Base-by-base conservation (phyloP, 92 coral and sea anemone species). In the Isaurus tuberculatus region DNA sequence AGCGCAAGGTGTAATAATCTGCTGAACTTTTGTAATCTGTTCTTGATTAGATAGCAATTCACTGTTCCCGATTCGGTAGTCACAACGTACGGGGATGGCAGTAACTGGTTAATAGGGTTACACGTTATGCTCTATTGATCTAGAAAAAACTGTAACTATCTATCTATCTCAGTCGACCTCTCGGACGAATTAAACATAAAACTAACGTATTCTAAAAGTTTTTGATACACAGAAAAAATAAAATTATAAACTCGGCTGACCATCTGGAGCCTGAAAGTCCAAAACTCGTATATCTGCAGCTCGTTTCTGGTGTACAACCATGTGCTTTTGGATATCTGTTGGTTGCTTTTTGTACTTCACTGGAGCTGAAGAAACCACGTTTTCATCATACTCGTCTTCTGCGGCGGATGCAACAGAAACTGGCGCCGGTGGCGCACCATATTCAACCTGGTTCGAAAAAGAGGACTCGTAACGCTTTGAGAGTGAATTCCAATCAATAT, bases 391-490 rank as follows among this genome's bases (percentile, higher is more conserved):
- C 72, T 89, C 95, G 23, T 91, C 99, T 82, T 89, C 75, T 84
- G 94, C 66, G 70, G 80, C 77, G 85, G 88, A 89, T 29, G 82
- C 51, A 36, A 84, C 55, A 4, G 90, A 73, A 27, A 84, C 87
- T 53, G 89, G 95, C 51, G 88, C 93, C 0, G 95, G 95, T 29
- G 94, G 97, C 36, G 94, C 94, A 37, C 94, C 74, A 66, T 89
- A 94, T 42, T 77, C 82, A 0, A 40, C 69, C 27, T 57, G 82
- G 32, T 48, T 55, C 15, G 11, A 67, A 60, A 84, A 64, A 53
- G 91, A 89, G 44, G 98, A 94, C 65, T 96, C 98, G 55, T 92
- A 96, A 30, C 95, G 93, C 69, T 91, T 96, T 2, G 99, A 94
- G 29, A 96, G 87, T 15, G 92, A 83, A 57, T 92, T 85, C 99